Evolutionary conservation across 2,888 invertebrate genomes (phyloP).

Genomic region (Cremastinae sp.): DNA sequence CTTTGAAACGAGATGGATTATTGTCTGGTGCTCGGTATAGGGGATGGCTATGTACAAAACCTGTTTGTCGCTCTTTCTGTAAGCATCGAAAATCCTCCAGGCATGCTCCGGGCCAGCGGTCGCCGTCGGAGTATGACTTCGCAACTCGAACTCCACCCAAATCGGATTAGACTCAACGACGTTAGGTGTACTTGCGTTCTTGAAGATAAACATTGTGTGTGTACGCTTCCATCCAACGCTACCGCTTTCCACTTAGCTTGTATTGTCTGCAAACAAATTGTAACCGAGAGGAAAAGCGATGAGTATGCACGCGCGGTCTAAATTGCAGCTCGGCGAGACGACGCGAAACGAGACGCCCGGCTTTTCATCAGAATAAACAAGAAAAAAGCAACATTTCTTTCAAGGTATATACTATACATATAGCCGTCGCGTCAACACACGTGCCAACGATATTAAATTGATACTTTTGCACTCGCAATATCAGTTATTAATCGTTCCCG

Average conservation of each 20-base stretch:
- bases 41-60: slow-evolving; percentile 81
- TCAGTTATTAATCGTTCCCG: too few species aligned
- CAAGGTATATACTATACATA: too few species aligned
- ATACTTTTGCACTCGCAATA: too few species aligned
- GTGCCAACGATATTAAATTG: too few species aligned
- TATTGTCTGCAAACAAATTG: slow-evolving; percentile 49
- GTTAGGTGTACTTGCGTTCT: slow-evolving; percentile 82
- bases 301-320: too few species aligned
- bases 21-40: background rate
- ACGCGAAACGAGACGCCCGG: too few species aligned
- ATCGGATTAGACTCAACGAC: slow-evolving; percentile 91
- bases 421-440: too few species aligned
- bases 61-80: slow-evolving; percentile 93
- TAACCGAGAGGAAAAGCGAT: background rate
- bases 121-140: slow-evolving; percentile 90
- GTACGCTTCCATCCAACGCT: slow-evolving; percentile 63
- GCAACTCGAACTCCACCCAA: slow-evolving; percentile 92
- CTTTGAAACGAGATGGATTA: too few species aligned
- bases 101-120: slow-evolving; percentile 92
- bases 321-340: too few species aligned
- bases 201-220: slow-evolving; percentile 88
- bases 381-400: too few species aligned
- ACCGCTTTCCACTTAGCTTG: slow-evolving; percentile 37
- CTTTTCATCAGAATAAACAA: too few species aligned
- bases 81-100: slow-evolving; percentile 96